Evolutionary conservation across 2,888 invertebrate species (phyloP), one percentile per base, ranked within the genome.

Genomic region (Cremastobaeus sp.): DNA sequence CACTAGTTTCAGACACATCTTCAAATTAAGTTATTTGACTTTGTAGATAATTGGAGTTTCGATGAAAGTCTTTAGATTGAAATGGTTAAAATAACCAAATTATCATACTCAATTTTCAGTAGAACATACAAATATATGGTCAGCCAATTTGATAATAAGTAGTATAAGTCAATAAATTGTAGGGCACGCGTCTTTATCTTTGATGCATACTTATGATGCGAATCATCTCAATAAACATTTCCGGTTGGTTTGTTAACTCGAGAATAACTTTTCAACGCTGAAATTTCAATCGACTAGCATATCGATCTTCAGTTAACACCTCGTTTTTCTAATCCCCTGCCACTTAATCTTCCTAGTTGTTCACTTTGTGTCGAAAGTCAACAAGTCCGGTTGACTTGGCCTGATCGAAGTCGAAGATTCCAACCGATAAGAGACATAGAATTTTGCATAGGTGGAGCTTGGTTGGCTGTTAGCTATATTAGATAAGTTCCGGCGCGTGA

Each of bases 401-500:
- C 15, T 3, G 64, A 54, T 64, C 54, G 45, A 37, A 54, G 45
- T 54, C 54, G 60, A 48, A 62, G 60, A 62, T 62, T n/a, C n/a
- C n/a, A 60, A 30, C 43, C 41, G 55, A 47, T 47, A 55, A 39
- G 39, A 30, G 41, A 12, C 6, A 17, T 25, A 14, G 11, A 48
- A 55, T 47, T 66, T 55, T 66, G 54, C 65, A 47, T 66, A 66
- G 65, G 62, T 65, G 50, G 30, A 20, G 35, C 17, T 37, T 12
- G 52, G 18, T 20, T 6, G 54, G 54, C 52, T 45, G 68, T 69
- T 76, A 76, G 79, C 78, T 79, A 80, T 82, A 82, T 81, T 82
- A 82, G 82, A 82, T 81, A 82, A 81, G 82, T 83, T 83, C 78
- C 73, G 77, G 78, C 76, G 74, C 74, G 76, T 73, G 77, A 78